Percentiles rank a stretch among this genome's conserved stretches.
phyloP scores from a whole-genome alignment of 1,140 invertebrate genomes.

The Oedothorax gibbosus region DNA sequence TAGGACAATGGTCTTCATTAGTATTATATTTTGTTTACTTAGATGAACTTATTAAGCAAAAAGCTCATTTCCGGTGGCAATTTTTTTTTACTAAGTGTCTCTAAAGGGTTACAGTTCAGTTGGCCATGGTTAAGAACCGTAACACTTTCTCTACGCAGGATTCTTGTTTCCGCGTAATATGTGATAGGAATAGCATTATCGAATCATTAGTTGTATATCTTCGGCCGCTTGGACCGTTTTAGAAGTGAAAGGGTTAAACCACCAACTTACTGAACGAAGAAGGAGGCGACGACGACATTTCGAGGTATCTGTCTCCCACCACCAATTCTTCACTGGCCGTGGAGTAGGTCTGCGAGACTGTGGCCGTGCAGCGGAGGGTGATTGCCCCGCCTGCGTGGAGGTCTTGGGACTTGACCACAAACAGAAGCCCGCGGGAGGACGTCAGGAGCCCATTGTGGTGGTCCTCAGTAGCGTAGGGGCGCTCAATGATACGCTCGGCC shows the following conservation, averaged over 20 bases:
- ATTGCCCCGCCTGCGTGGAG: slow-evolving; percentile 12
- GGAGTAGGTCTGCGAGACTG: slow-evolving; percentile 52
- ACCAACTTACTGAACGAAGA: slow-evolving; percentile 28
- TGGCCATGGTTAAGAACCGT: too few relatives aligned
- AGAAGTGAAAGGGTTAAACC: background rate
- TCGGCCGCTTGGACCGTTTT: too few relatives aligned
- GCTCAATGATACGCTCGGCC: slow-evolving; percentile 23
- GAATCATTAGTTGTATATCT: too few relatives aligned
- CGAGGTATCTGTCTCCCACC: slow-evolving; percentile 28
- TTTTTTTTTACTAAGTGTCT: too few relatives aligned
- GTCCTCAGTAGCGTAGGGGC: background rate
- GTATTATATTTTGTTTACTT: too few relatives aligned
- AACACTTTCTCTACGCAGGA: too few relatives aligned
- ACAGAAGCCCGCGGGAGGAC: slow-evolving; percentile 19
- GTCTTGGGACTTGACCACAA: slow-evolving; percentile 12
- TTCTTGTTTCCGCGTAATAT: too few relatives aligned
- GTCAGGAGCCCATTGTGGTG: slow-evolving; percentile 34
- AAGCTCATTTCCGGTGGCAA: too few relatives aligned
- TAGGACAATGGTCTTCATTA: too few relatives aligned
- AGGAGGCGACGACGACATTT: background rate
- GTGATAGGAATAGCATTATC: too few relatives aligned
- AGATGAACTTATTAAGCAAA: too few relatives aligned
- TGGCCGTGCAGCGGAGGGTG: slow-evolving; percentile 42
- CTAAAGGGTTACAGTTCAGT: too few relatives aligned
- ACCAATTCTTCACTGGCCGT: slow-evolving; percentile 51